Evolutionary conservation across 1,140 invertebrate species (phyloP).

Genomic region (Drosophila nannoptera): DNA sequence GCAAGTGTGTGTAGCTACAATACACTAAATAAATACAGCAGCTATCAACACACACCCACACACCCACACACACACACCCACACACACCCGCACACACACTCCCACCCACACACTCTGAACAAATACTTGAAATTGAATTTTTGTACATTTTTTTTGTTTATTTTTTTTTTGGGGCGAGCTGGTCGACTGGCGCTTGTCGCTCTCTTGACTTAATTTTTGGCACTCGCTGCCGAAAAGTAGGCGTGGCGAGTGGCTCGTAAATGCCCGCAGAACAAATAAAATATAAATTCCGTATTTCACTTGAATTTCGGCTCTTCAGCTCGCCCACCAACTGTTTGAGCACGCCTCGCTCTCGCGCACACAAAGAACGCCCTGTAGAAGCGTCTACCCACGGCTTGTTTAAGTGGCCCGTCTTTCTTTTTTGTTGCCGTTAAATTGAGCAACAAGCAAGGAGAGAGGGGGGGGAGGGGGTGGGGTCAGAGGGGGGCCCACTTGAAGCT

Average conservation of each 20-base stretch:
- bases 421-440: conserved; percentile 74
- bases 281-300: background rate
- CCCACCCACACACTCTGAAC: conserved; percentile 20
- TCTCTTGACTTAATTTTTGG: conserved; percentile 67
- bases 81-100: background rate
- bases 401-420: conserved; percentile 41
- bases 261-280: conserved; percentile 3
- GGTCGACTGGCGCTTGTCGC: conserved; percentile 6
- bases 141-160: conserved; percentile 5
- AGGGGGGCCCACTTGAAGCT: conserved; percentile 69
- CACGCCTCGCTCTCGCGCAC: too few species aligned
- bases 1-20: conserved; percentile 42
- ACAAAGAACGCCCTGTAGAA: too few species aligned
- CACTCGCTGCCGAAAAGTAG: conserved; percentile 39
- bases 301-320: too few species aligned
- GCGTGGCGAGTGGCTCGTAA: background rate
- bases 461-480: conserved; percentile 51
- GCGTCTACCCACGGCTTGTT: conserved; percentile 20
- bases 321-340: too few species aligned
- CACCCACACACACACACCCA: background rate
- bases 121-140: conserved; percentile 63
- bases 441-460: conserved; percentile 50
- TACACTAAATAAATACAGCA: conserved; percentile 66
- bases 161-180: background rate
- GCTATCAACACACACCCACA: conserved; percentile 16